A percentile compares a stretch with the other conserved stretches of the same genome.
Evolutionary conservation across 2,888 invertebrate genomes (phyloP).

Genomic region (Lumbricus terrestris): DNA sequence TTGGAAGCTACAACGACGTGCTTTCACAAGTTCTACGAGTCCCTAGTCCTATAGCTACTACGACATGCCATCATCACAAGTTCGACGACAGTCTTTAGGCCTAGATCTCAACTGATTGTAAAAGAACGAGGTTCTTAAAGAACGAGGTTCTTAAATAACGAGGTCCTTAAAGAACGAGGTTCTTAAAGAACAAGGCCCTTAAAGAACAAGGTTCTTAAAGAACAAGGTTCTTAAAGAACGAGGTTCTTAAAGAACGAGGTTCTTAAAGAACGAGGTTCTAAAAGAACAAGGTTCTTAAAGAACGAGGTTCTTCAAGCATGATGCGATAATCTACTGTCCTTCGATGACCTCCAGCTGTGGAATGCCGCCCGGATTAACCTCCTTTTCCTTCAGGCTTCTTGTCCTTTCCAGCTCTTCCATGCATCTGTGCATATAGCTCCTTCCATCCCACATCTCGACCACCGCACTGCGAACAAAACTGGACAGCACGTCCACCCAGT

Average conservation of each 20-base stretch:
- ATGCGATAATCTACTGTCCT: not conserved
- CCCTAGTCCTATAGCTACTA: no score
- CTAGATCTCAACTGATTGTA: not conserved
- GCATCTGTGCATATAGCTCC: slow-evolving; percentile 50
- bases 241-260: not conserved
- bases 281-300: no score
- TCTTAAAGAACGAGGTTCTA: not conserved
- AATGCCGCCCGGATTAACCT: not conserved
- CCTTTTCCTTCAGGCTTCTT: slow-evolving; percentile 5
- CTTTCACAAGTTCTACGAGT: not conserved
- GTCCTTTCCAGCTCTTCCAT: slow-evolving; percentile 49
- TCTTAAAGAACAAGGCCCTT: no score
- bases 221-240: not conserved
- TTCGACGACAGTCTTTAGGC: no score
- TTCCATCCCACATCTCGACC: slow-evolving; percentile 49
- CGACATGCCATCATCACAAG: no score
- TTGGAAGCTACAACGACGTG: not conserved
- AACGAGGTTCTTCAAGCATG: not conserved
- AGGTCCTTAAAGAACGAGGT: not conserved
- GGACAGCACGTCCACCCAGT: slow-evolving; percentile 52
- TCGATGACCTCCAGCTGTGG: not conserved
- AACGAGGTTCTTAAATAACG: no score
- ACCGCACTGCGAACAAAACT: slow-evolving; percentile 51
- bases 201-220: not conserved
- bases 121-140: no score